Percentiles rank a stretch among this genome's conserved stretches.
Conservation (phyloP, 1,140 invertebrate species). For the Nixonia krombeini region DNA sequence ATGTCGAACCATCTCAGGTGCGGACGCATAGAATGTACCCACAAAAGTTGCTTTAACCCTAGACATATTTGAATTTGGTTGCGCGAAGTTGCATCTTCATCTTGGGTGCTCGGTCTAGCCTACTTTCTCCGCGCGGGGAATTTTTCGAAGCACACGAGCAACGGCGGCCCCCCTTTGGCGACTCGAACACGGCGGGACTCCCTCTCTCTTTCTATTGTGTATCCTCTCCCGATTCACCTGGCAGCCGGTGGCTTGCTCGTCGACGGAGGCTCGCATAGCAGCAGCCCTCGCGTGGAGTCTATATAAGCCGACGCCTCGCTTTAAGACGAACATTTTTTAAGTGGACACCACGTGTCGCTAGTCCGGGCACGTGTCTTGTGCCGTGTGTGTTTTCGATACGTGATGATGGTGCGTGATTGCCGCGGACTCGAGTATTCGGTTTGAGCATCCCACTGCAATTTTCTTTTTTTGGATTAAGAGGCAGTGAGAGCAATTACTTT, state of each 20-base stretch:
- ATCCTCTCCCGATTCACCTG: slow-evolving; percentile 59
- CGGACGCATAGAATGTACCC: too few relatives aligned
- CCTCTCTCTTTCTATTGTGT: slow-evolving; percentile 49
- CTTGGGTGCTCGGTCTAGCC: slow-evolving; percentile 52
- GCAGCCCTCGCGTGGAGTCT: slow-evolving; percentile 58
- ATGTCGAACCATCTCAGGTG: too few relatives aligned
- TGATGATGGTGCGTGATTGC: slow-evolving; percentile 55
- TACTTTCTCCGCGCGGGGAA: slow-evolving; percentile 69
- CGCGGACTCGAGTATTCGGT: slow-evolving; percentile 18
- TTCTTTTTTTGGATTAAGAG: slow-evolving; percentile 13
- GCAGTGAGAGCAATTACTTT: too few relatives aligned
- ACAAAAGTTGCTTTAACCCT: too few relatives aligned
- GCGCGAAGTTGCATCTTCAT: slow-evolving; percentile 44
- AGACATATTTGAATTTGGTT: too few relatives aligned
- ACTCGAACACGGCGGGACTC: slow-evolving; percentile 15
- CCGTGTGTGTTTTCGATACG: slow-evolving; percentile 35
- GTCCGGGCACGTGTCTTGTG: slow-evolving; percentile 29
- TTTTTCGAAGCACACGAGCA: slow-evolving; percentile 48
- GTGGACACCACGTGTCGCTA: slow-evolving; percentile 45
- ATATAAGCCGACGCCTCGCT: slow-evolving; percentile 64
- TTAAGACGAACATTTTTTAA: slow-evolving; percentile 65
- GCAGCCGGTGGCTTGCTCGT: slow-evolving; percentile 23
- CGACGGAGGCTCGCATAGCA: slow-evolving; percentile 25
- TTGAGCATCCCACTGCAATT: slow-evolving; percentile 16
- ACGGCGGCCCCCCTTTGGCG: slow-evolving; percentile 14